Base-by-base conservation (phyloP, 2,113 vertebrate species). In the Xiphophorus hellerii region DNA sequence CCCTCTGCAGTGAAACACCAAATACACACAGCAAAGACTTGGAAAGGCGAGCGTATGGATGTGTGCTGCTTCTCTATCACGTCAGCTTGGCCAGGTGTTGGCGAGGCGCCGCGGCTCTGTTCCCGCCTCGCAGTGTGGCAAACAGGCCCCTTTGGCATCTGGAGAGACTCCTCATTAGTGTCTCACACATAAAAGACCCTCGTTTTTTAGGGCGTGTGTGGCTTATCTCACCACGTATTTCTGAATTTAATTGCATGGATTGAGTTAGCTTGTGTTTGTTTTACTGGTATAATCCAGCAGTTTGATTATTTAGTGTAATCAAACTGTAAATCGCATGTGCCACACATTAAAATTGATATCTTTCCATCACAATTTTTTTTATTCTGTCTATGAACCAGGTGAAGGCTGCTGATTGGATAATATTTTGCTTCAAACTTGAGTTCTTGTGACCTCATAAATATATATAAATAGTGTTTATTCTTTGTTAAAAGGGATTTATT, bases 131-230 rank as follows among this genome's bases (percentile, higher is more conserved):
- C 85, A 78, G 80, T 78, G 67, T 86, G 88, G 83, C 81, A 73
- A 79, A 81, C 84, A 11, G 72, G 81, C 78, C 83, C 74, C 78
- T 44, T 83, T 88, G 85, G 71, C 88, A 92, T 91, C 91, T 90
- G 90, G 89, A 91, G 75, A 87, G 78, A 67, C 80, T 84, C 87
- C 54, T 90, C 90, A 92, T 92, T 92, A 93, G 90, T 68, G 31
- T 35, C 80, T 80, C 74, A 51, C 67, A 84, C 71, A 76, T 74
- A 66, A 71, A 68, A 25, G 9, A 76, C 65, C 63, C 17, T 14
- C 7, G 11, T 54, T 64, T 29, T 84, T 27, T 42, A 44, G 75
- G 68, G 69, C 73, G 33, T 65, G 54, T 76, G 85, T 68, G 7
- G 82, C 67, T n/a, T 27, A 30, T 54, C 75, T 84, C 35, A 79